Base-by-base conservation (phyloP, 1,140 invertebrate species). In the Papilio polytes region DNA sequence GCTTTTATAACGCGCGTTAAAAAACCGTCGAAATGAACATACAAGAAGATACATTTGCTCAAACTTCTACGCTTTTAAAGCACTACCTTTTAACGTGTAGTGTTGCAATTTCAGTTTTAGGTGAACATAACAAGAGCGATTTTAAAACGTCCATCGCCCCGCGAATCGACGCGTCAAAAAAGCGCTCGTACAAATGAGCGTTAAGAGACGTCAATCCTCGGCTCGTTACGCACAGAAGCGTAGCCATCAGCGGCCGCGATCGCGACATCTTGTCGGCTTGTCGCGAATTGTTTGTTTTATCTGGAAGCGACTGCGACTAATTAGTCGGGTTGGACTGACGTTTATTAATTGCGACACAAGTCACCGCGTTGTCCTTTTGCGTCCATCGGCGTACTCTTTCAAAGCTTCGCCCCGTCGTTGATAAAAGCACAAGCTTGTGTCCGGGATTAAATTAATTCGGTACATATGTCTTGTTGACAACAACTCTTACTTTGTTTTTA, bases 291-390 rank as follows among this genome's bases (percentile, higher is more conserved):
- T 89, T 90, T 92, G 87, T 91, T 87, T 91, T 87, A 88, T 88
- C 87, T 78, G 80, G 83, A 36, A 12, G 83, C 81, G 86, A 88
- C 85, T 91, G 88, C 89, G 88, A 89, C 92, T 92, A 94, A 94
- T 94, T 93, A 94, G 91, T 90, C 90, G 90, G 83, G 83, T 83
- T 80, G 83, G 87, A 88, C 86, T 81, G 92, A 93, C 91, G 82
- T 93, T 87, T 94, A 92, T 92, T 93, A 92, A 94, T 93, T 90
- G 91, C 88, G 86, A 92, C 92, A 92, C 90, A 85, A 90, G 90
- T 92, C 89, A 76, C 87, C 87, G 90, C 90, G 88, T 81, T 81
- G 82, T 84, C 85, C 85, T 92, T 92, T 92, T 91, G 85, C 87
- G 63, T 70, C 26, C 63, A 4, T 82, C 74, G 83, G 84, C 86